phyloP scores from a whole-genome alignment of 2,113 vertebrate species.

The Tamias sibiricus region DNA sequence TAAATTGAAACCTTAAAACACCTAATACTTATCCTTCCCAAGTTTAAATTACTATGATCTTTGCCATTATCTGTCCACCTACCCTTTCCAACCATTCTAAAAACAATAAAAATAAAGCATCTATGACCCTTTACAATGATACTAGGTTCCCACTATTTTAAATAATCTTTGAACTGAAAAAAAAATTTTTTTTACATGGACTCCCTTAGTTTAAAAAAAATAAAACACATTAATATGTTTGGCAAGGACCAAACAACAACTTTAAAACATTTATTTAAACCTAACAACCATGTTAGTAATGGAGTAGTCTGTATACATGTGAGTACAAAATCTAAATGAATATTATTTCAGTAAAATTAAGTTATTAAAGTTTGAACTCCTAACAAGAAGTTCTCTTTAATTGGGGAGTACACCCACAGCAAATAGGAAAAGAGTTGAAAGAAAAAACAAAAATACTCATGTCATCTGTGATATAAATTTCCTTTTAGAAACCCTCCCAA shows the following conservation, averaged over 20 bases:
- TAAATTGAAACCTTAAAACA: not conserved
- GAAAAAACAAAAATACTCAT: not conserved
- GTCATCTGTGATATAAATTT: not conserved
- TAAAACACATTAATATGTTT: not conserved
- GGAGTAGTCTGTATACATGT: not conserved
- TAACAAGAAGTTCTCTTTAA: slow-evolving; percentile 58
- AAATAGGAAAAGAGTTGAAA: slow-evolving; percentile 18
- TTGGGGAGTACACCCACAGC: not conserved
- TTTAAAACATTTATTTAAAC: slow-evolving; percentile 35
- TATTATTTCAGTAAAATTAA: slow-evolving; percentile 10
- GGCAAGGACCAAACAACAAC: slow-evolving; percentile 13
- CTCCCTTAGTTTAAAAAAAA: slow-evolving; percentile 5
- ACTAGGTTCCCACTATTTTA: not conserved
- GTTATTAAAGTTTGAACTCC: not conserved
- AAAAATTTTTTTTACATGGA: slow-evolving; percentile 27
- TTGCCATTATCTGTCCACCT: not conserved
- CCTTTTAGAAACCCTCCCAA: slow-evolving; percentile 33
- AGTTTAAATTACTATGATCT: not conserved
- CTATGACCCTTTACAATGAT: not conserved
- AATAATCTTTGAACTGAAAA: not conserved
- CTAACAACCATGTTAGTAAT: not conserved
- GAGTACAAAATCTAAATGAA: slow-evolving; percentile 27
- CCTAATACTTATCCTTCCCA: not conserved
- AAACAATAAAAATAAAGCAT: slow-evolving; percentile 49
- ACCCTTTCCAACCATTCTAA: slow-evolving; percentile 18